These are phyloP conservation scores for Plestiodon gilberti DNA, from an alignment of 2,113 vertebrate genomes.

Conservation along the genomic window DNA sequence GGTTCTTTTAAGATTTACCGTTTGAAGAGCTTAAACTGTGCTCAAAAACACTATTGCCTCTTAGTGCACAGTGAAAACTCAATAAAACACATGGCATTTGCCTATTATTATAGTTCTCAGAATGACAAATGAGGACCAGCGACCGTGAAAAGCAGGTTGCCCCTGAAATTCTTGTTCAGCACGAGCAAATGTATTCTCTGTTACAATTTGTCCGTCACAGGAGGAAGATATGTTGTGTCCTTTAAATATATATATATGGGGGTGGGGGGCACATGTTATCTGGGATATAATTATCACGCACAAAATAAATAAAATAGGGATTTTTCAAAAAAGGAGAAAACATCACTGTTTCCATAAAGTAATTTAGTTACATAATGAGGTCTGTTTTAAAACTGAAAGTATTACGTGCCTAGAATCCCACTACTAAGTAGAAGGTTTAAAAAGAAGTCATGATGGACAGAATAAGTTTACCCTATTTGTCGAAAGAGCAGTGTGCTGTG, in stretches of 20 bases:
- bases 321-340: background rate
- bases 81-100: conserved; percentile 73
- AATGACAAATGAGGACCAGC: conserved; percentile 79
- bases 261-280: too few relatives aligned
- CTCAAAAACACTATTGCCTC: conserved; percentile 37
- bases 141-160: conserved; percentile 71
- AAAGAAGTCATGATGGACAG: conserved; percentile 49
- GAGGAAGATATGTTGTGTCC: conserved; percentile 14
- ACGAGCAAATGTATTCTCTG: conserved; percentile 43
- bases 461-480: conserved; percentile 70
- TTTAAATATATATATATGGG: too few relatives aligned
- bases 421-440: conserved; percentile 49
- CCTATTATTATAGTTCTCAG: conserved; percentile 73
- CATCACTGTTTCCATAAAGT: background rate
- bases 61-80: background rate
- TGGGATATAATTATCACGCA: conserved; percentile 18
- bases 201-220: conserved; percentile 33
- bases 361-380: conserved; percentile 29
- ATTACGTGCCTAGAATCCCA: conserved; percentile 39
- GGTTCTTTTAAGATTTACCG: conserved; percentile 29
- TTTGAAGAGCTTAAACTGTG: conserved; percentile 43
- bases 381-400: conserved; percentile 37
- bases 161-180: conserved; percentile 53
- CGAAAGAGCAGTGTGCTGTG: conserved; percentile 60
- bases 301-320: background rate